Conservation (phyloP, 1,140 invertebrate genomes). For the Habropoda laboriosa region DNA sequence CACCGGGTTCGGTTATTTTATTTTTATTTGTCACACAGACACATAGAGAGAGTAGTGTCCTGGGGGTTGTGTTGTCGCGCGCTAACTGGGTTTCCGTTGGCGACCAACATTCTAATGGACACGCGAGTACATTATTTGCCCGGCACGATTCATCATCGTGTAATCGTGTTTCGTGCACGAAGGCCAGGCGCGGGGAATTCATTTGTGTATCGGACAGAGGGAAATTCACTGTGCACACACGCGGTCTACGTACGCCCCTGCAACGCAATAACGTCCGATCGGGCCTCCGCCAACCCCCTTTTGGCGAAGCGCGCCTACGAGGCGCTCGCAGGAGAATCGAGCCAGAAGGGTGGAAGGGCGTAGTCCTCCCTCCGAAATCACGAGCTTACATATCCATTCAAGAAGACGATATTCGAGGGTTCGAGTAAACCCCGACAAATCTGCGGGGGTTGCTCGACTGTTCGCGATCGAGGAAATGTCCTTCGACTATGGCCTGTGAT, state of each 20-base stretch:
- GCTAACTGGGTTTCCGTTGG: constrained; percentile 22
- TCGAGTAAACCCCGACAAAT: constrained; percentile 36
- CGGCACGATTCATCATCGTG: constrained; percentile 38
- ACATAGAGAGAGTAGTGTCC: neutral
- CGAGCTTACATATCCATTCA: constrained; percentile 30
- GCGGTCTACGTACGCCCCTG: constrained; percentile 4
- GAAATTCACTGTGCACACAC: constrained; percentile 20
- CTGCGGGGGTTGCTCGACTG: neutral
- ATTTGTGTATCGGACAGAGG: constrained; percentile 31
- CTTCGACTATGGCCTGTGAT: neutral
- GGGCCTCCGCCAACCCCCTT: constrained; percentile 7
- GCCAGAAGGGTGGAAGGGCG: neutral
- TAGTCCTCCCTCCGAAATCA: constrained; percentile 40
- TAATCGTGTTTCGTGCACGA: constrained; percentile 41
- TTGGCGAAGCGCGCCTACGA: too few relatives aligned
- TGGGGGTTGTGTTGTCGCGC: too few relatives aligned
- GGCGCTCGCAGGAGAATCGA: neutral
- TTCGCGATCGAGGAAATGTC: neutral
- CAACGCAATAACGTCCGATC: constrained; percentile 38
- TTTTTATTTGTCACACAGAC: constrained; percentile 24
- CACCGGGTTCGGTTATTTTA: neutral
- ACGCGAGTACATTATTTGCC: constrained; percentile 36
- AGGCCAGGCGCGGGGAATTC: constrained; percentile 1
- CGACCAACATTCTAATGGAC: constrained; percentile 36
- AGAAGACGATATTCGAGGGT: constrained; percentile 32